phyloP scores from a whole-genome alignment of 1,140 invertebrate species.

The Anastrepha obliqua region DNA sequence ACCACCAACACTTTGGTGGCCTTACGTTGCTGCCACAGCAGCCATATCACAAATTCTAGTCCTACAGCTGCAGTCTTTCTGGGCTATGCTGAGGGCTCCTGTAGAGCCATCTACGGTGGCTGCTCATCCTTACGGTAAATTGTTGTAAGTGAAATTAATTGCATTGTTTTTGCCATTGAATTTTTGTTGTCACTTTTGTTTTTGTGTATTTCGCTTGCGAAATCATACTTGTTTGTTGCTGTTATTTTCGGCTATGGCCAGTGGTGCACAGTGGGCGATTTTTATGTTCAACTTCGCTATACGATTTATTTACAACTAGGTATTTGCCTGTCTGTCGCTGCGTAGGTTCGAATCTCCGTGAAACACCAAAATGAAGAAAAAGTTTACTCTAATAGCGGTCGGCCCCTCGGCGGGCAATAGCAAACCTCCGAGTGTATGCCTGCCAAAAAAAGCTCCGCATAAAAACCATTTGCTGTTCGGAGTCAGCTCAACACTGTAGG shows the following conservation, averaged over 20 bases:
- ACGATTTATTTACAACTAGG: too few relatives aligned
- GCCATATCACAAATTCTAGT: slow-evolving; percentile 5
- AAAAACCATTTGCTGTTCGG: too few relatives aligned
- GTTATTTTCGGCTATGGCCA: not conserved
- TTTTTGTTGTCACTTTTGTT: slow-evolving; percentile 68
- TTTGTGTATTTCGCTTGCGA: slow-evolving; percentile 66
- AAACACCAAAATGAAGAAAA: too few relatives aligned
- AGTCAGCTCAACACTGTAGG: too few relatives aligned
- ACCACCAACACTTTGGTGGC: not conserved
- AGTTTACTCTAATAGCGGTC: too few relatives aligned
- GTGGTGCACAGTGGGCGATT: not conserved
- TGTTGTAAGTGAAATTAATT: slow-evolving; percentile 74
- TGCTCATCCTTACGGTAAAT: slow-evolving; percentile 30
- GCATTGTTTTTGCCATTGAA: slow-evolving; percentile 74
- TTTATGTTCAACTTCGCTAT: too few relatives aligned
- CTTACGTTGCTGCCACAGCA: not conserved
- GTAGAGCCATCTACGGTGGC: slow-evolving; percentile 4
- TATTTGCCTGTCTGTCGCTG: too few relatives aligned
- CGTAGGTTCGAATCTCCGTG: too few relatives aligned
- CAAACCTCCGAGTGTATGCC: too few relatives aligned
- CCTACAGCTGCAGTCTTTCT: slow-evolving; percentile 16
- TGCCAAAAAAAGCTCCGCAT: too few relatives aligned
- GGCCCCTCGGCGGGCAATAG: too few relatives aligned
- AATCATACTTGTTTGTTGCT: not conserved
- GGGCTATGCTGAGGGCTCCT: slow-evolving; percentile 1